Conservation (phyloP, 1,140 invertebrate genomes). For the Plectrocnemia conspersa region DNA sequence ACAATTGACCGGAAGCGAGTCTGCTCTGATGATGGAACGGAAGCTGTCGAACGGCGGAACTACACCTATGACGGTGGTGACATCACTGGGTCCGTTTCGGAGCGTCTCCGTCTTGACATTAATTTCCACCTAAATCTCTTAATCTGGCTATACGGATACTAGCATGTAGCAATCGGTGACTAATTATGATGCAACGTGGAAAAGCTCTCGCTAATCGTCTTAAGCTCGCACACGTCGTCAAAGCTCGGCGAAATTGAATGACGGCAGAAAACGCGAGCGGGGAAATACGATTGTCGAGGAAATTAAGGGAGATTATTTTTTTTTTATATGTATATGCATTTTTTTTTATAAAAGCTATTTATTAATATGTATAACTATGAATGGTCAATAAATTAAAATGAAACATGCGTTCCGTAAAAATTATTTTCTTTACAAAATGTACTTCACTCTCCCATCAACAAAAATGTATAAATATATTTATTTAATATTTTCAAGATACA, state of each 20-base stretch:
- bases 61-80: slow-evolving; percentile 28
- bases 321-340: no score
- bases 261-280: neutral
- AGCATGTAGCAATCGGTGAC: neutral
- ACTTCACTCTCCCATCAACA: no score
- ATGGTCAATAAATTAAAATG: no score
- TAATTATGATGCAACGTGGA: slow-evolving; percentile 21
- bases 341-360: no score
- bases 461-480: no score
- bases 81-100: neutral
- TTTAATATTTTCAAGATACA: no score
- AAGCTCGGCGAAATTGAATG: neutral
- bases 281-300: neutral
- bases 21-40: slow-evolving; percentile 14
- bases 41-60: slow-evolving; percentile 23
- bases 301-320: no score
- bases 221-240: slow-evolving; percentile 3
- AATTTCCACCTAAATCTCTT: neutral
- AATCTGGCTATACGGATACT: neutral
- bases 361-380: no score
- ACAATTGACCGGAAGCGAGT: slow-evolving; percentile 31
- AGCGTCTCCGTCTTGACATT: neutral
- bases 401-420: no score
- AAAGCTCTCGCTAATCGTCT: slow-evolving; percentile 23
- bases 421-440: no score